These are phyloP conservation scores for Lasioglossum vierecki DNA, from an alignment of 2,888 invertebrate genomes.

Conservation along the genomic window DNA sequence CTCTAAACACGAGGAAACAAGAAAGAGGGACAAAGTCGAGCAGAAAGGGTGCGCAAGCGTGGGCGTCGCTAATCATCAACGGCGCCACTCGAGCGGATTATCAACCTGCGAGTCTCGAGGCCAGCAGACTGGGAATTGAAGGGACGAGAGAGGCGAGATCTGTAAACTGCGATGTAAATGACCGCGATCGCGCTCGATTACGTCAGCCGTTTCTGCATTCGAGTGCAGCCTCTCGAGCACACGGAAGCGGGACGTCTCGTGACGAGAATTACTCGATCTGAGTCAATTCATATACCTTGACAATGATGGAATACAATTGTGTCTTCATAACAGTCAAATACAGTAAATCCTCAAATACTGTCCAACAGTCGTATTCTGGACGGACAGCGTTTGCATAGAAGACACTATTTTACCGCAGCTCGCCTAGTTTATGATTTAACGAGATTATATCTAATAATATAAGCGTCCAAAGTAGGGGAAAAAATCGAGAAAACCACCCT, in stretches of 20 bases:
- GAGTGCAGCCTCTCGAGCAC: slow-evolving; percentile 34
- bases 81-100: slow-evolving; percentile 71
- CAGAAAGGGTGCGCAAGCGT: slow-evolving; percentile 55
- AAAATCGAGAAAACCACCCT: too few relatives aligned
- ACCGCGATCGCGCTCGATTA: slow-evolving; percentile 61
- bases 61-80: slow-evolving; percentile 73
- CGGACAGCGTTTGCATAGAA: too few relatives aligned
- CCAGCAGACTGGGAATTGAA: slow-evolving; percentile 24
- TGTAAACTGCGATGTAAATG: slow-evolving; percentile 68
- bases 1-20: background rate
- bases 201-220: slow-evolving; percentile 45
- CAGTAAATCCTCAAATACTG: too few relatives aligned
- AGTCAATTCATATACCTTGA: too few relatives aligned
- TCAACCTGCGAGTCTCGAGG: slow-evolving; percentile 67
- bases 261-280: slow-evolving; percentile 27
- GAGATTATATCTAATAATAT: too few relatives aligned
- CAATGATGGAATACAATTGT: too few relatives aligned
- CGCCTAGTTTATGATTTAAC: too few relatives aligned
- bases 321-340: too few relatives aligned
- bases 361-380: too few relatives aligned
- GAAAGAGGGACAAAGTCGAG: background rate
- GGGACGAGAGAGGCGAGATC: slow-evolving; percentile 44
- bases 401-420: too few relatives aligned
- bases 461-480: too few relatives aligned
- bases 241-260: slow-evolving; percentile 25